Base-by-base conservation (phyloP, 53 echinoderm and acorn worm genomes). In the Henricia sp. region DNA sequence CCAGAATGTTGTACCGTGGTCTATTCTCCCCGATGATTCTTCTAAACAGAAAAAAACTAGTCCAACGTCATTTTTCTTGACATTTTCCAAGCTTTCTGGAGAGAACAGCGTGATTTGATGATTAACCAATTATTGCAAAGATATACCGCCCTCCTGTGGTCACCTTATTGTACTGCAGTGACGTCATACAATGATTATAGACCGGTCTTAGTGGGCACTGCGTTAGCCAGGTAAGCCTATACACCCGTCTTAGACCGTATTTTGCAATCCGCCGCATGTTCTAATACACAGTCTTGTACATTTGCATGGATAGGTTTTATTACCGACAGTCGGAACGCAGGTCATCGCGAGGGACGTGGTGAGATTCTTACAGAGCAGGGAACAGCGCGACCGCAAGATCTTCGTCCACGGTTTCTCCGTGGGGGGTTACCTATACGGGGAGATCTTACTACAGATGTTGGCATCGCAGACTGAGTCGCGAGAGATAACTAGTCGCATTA, bases 391-490 rank as follows among this genome's bases (percentile, higher is more conserved):
- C 35, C 85, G 94, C 2, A 91, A 91, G 27, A 87, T 96, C 66
- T 43, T 96, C 16, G 92, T 95, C 37, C 97, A 96, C 68, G 72
- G 89, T 1, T 96, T 96, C 86, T 95, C 94, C 2, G 94, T 95
- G 19, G 97, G 97, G 1, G 97, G 95, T 6, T 96, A 96, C 70
- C 90, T 91, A 28, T 94, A 96, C 69, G 74, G 88, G 29, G 97
- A 96, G 64, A 90, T 94, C 50, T 58, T 96, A 3, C 87, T 74
- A 51, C 90, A 80, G 42, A 96, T 96, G 94, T 32, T 93, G 19
- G 46, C 24, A 6, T 71, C 84, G 12, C 88, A 94, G 75, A 87
- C 70, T 0, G 73, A 74, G 28, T 71, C 90, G 20, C 83, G 76
- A 8, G 92, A 90, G 53, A 88, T 96, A 19, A 89, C 93, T 2